Evolutionary conservation across 2,797 vertebrate species (phyloP).

Genomic region (Parambassis ranga): DNA sequence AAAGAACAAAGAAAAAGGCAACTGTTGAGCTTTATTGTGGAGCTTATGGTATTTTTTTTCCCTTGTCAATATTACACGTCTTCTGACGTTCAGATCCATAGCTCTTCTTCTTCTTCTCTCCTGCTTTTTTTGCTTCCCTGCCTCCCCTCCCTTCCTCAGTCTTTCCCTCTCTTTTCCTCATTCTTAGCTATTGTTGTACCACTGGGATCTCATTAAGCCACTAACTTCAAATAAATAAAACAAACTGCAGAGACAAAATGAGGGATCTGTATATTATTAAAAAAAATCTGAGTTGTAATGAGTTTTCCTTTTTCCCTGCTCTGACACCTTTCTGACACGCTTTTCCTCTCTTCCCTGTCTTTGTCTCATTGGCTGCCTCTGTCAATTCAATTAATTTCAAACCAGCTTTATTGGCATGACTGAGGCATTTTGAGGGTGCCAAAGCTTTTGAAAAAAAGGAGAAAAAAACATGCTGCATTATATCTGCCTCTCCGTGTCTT

Average conservation of each 20-base stretch:
- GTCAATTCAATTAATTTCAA: conserved; percentile 81
- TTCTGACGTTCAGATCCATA: conserved; percentile 30
- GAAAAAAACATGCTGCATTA: conserved; percentile 64
- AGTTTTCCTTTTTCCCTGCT: conserved; percentile 68
- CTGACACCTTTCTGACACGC: conserved; percentile 64
- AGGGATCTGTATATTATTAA: conserved; percentile 73
- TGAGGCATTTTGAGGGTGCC: conserved; percentile 69
- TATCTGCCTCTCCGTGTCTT: conserved; percentile 63
- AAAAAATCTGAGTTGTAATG: conserved; percentile 58
- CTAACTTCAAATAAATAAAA: conserved; percentile 86
- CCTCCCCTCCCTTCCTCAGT: conserved; percentile 23
- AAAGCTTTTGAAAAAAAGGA: conserved; percentile 57
- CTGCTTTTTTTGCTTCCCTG: conserved; percentile 38
- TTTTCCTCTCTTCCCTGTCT: conserved; percentile 45
- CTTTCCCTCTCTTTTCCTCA: conserved; percentile 37
- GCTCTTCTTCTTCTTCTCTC: conserved; percentile 13
- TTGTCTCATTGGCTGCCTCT: conserved; percentile 70
- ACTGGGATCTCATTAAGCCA: conserved; percentile 85
- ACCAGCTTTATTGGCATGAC: conserved; percentile 77
- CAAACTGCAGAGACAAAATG: conserved; percentile 79
- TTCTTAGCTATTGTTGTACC: conserved; percentile 71
- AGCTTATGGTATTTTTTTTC: conserved; percentile 11
- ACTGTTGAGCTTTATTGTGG: conserved; percentile 36
- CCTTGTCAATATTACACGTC: conserved; percentile 27
- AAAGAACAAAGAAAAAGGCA: conserved; percentile 14